phyloP scores from a whole-genome alignment of 2,888 invertebrate genomes.

The Camptogramma bilineatum region DNA sequence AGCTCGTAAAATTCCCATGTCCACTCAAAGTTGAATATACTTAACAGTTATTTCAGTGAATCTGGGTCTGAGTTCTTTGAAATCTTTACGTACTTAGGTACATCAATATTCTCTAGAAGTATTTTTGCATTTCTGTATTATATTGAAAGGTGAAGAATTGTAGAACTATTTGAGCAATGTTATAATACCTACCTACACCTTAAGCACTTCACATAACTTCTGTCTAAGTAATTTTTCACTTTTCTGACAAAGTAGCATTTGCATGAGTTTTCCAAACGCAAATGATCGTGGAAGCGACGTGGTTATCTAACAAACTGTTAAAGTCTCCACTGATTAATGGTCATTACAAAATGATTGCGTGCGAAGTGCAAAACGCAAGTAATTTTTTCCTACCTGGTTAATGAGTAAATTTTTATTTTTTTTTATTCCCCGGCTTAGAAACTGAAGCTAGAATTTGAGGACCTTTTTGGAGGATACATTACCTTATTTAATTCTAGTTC shows the following conservation, averaged over 20 bases:
- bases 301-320: constrained; percentile 31
- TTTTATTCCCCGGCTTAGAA: background rate
- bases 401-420: background rate
- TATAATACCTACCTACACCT: no score
- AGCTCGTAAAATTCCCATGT: no score
- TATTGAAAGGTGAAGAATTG: no score
- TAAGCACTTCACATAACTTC: background rate
- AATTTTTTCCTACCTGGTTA: background rate
- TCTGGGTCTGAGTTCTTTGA: no score
- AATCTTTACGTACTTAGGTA: no score
- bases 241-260: constrained; percentile 3
- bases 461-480: background rate
- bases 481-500: background rate
- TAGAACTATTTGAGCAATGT: no score
- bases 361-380: constrained; percentile 29
- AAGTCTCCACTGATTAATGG: constrained; percentile 28
- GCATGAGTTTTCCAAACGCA: constrained; percentile 17
- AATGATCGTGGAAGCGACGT: constrained; percentile 30
- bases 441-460: background rate
- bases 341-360: constrained; percentile 42
- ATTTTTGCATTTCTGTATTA: no score
- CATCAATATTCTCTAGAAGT: no score
- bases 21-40: no score
- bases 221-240: background rate
- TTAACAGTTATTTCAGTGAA: no score